Base-by-base conservation (phyloP, 2,113 vertebrate species). In the Spea bombifrons region DNA sequence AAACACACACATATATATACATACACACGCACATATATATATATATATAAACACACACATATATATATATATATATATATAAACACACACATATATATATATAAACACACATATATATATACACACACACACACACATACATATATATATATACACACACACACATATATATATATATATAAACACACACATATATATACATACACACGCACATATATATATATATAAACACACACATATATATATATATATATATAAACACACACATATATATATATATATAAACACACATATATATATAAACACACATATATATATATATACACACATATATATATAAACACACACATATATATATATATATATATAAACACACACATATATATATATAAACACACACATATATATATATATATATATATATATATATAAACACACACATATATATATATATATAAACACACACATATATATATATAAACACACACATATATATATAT, bases 1-100 rank as follows among this genome's bases (percentile, higher is more conserved):
- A n/a, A n/a, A n/a, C n/a, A n/a, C n/a, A n/a, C n/a, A n/a, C n/a
- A 57, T 57, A 57, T 57, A 57, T 57, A 57, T 57, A 57, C 15
- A 57, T 57, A 57, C 15, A 57, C 3, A 57, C 3, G 15, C 3
- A 57, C 3, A 57, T 57, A 57, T 57, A 57, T 57, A 57, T 57
- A 57, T 57, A n/a, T n/a, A n/a, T n/a, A n/a, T n/a, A n/a, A n/a
- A n/a, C n/a, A n/a, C n/a, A n/a, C n/a, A n/a, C n/a, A n/a, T n/a
- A n/a, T n/a, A n/a, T n/a, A n/a, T n/a, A n/a, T n/a, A n/a, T n/a
- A n/a, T n/a, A n/a, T n/a, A n/a, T n/a, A n/a, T n/a, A n/a, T n/a
- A n/a, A n/a, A n/a, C n/a, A n/a, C n/a, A n/a, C n/a, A n/a, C n/a
- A 57, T 57, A 3, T 57, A 57, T 57, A 57, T 57, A 57, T 57